Evolutionary conservation across 2,888 invertebrate genomes (phyloP).

Genomic region (Nineta flava): DNA sequence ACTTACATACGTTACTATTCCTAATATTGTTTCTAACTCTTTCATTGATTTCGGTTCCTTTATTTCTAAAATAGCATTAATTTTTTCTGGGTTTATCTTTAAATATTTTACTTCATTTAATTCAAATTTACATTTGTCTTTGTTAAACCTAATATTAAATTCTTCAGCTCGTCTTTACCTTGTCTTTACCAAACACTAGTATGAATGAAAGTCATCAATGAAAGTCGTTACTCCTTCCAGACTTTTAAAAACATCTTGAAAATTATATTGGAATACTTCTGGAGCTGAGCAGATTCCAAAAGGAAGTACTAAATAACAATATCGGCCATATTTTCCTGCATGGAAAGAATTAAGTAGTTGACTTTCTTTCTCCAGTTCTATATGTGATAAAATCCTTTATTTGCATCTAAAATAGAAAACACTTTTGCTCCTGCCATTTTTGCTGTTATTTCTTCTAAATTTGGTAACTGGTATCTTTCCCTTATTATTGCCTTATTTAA

Average conservation of each 20-base stretch:
- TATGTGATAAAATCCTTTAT: neutral
- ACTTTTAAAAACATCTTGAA: too few relatives aligned
- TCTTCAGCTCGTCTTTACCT: neutral
- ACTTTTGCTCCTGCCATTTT: neutral
- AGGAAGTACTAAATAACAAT: neutral
- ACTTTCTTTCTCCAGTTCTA: neutral
- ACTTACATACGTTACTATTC: constrained; percentile 9
- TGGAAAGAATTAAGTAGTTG: neutral
- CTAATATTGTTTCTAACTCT: constrained; percentile 1
- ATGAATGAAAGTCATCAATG: too few relatives aligned
- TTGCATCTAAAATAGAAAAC: neutral
- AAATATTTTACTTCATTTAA: neutral
- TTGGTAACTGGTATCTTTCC: neutral
- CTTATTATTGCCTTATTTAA: neutral
- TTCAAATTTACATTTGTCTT: neutral
- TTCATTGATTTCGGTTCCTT: neutral
- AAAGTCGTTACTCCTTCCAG: too few relatives aligned
- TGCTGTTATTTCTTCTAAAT: neutral
- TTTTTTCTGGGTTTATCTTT: neutral
- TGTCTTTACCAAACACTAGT: too few relatives aligned
- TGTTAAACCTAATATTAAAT: neutral
- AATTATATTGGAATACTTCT: neutral
- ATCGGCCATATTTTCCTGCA: neutral
- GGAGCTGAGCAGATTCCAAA: neutral
- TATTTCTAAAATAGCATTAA: neutral